These are phyloP conservation scores for Tridacna crocea DNA, from an alignment of 2,888 invertebrate species.

Conservation along the genomic window DNA sequence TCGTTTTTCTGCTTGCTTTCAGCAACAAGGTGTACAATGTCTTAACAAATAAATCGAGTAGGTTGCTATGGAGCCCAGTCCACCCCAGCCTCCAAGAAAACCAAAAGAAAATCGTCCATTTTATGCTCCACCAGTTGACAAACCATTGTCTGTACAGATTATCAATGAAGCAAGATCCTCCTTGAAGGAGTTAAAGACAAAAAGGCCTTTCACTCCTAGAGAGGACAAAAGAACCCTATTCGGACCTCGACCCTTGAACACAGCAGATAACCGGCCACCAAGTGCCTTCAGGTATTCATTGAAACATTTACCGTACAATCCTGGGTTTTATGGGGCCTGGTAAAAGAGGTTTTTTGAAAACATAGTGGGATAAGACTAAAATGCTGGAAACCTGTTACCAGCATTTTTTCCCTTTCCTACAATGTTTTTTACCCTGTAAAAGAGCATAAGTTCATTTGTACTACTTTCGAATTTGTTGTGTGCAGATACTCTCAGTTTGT, in stretches of 20 bases:
- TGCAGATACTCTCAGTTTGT: too few species aligned
- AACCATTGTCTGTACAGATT: constrained; percentile 79
- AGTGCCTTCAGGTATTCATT: constrained; percentile 82
- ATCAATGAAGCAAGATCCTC: constrained; percentile 82
- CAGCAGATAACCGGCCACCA: constrained; percentile 81
- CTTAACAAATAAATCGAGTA: background rate
- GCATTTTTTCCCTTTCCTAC: too few species aligned
- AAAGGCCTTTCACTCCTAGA: constrained; percentile 93
- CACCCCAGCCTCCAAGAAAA: constrained; percentile 65
- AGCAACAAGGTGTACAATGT: background rate
- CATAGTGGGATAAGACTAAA: too few species aligned
- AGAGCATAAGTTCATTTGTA: too few species aligned
- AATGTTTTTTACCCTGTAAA: too few species aligned
- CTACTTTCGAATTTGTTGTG: too few species aligned
- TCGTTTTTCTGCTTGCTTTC: background rate
- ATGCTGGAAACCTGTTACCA: too few species aligned
- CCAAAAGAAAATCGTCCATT: constrained; percentile 76
- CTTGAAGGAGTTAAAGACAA: constrained; percentile 89
- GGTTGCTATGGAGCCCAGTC: constrained; percentile 23
- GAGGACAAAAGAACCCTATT: constrained; percentile 92
- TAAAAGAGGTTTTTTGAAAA: too few species aligned
- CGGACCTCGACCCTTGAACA: constrained; percentile 84
- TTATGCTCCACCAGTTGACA: constrained; percentile 80
- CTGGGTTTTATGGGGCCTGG: too few species aligned
- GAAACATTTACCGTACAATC: too few species aligned